phyloP scores from a whole-genome alignment of 2,888 invertebrate species.

The Lathronympha strigana region DNA sequence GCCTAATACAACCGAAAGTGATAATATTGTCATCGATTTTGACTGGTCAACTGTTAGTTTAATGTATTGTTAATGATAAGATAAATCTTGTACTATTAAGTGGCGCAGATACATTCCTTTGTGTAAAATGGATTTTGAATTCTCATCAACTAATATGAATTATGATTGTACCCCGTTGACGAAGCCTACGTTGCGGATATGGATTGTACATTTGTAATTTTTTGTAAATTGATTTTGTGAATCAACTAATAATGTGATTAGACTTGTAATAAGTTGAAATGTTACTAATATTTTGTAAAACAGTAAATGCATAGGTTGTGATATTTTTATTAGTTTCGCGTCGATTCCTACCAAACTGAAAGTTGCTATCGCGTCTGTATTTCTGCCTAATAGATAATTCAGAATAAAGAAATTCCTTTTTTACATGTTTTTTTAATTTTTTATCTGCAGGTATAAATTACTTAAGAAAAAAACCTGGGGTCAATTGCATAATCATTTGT shows the following conservation, averaged over 20 bases:
- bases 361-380: neutral
- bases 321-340: slow-evolving; percentile 12
- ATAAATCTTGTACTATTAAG: slow-evolving; percentile 10
- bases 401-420: slow-evolving; percentile 21
- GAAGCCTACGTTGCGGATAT: no score
- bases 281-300: no score
- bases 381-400: slow-evolving; percentile 13
- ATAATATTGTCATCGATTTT: slow-evolving; percentile 42
- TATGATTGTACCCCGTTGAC: slow-evolving; percentile 7
- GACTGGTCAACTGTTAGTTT: slow-evolving; percentile 19
- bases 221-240: no score
- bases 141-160: neutral
- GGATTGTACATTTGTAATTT: no score
- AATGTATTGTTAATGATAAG: slow-evolving; percentile 30
- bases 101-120: slow-evolving; percentile 31
- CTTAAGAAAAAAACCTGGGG: no score
- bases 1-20: slow-evolving; percentile 4
- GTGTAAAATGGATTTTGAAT: slow-evolving; percentile 16
- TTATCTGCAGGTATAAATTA: no score
- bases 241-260: no score
- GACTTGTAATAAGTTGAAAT: neutral
- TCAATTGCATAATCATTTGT: no score
- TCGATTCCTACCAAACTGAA: slow-evolving; percentile 12
- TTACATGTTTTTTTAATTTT: neutral
- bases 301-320: slow-evolving; percentile 10